phyloP scores from a whole-genome alignment of 2,888 invertebrate species.

The Ametastegia equiseti region DNA sequence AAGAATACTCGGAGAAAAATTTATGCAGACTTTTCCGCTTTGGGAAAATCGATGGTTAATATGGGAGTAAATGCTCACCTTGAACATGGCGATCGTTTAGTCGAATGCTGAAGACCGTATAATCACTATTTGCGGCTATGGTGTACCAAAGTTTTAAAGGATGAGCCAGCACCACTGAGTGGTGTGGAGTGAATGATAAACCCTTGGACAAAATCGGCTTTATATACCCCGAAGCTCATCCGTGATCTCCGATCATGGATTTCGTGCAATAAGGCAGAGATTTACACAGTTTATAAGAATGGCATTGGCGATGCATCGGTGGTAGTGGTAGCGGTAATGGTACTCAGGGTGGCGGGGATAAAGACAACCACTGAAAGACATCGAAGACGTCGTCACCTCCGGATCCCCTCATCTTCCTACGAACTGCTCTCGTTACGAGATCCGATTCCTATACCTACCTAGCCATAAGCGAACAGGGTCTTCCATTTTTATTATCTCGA shows the following conservation, averaged over 20 bases:
- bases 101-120: neutral
- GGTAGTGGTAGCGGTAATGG: neutral
- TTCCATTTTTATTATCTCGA: neutral
- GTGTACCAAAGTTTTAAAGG: conserved; percentile 46
- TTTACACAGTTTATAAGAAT: conserved; percentile 70
- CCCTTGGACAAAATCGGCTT: conserved; percentile 70
- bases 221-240: conserved; percentile 72
- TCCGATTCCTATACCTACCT: neutral
- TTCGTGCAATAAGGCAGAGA: conserved; percentile 71
- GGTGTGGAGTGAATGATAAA: conserved; percentile 74
- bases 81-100: conserved; percentile 59
- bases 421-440: conserved; percentile 15
- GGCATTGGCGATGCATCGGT: neutral
- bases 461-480: neutral
- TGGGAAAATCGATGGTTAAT: neutral
- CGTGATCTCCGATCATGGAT: conserved; percentile 74
- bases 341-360: conserved; percentile 24
- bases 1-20: neutral
- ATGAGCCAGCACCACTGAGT: conserved; percentile 65
- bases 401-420: conserved; percentile 13
- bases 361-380: conserved; percentile 38
- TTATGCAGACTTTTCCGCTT: neutral
- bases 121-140: neutral
- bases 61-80: conserved; percentile 57
- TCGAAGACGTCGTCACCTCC: conserved; percentile 37